Base-by-base conservation (phyloP, 2,113 vertebrate species). In the Xiphophorus maculatus region DNA sequence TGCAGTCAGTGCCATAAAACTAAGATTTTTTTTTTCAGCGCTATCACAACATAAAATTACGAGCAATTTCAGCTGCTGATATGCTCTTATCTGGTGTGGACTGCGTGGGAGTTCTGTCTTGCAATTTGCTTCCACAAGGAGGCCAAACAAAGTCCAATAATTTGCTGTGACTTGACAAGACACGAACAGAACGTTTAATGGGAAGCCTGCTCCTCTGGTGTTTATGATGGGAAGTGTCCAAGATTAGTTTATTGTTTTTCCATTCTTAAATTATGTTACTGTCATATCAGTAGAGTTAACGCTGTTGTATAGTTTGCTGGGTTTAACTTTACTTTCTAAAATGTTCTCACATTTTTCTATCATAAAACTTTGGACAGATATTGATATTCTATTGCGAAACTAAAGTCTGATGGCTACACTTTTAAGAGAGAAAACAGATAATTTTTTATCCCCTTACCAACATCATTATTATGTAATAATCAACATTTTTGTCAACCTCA, bases 61-160 rank as follows among this genome's bases (percentile, higher is more conserved):
- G 69, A 80, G 40, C 54, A 65, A 69, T 37, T 35, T 61, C 44
- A 40, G 44, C 54, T 65, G 51, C 84, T 82, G 79, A 90, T 89
- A 88, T 1, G 33, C 30, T 69, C 78, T 80, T 86, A 90, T 91
- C 76, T 4, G 66, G 28, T 33, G 66, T 87, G 82, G 82, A 93
- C 90, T 91, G 88, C 74, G 90, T 91, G 80, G 91, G 91, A 87
- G 87, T 66, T 87, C 87, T 88, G 84, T 82, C 75, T 15, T 65
- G 77, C 69, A 87, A 84, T 85, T 83, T 78, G 82, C 67, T 76
- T 83, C 77, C 66, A 69, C 84, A 84, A 74, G 65, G 80, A 87
- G 69, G 71, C 72, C 73, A 85, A 42, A 30, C 90, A 90, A 93
- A 93, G 91, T 93, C 89, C 87, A 90, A 73, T 48, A 62, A 62